Evolutionary conservation across 2,797 vertebrate species (phyloP).

Genomic region (Hephaestus fuliginosus): DNA sequence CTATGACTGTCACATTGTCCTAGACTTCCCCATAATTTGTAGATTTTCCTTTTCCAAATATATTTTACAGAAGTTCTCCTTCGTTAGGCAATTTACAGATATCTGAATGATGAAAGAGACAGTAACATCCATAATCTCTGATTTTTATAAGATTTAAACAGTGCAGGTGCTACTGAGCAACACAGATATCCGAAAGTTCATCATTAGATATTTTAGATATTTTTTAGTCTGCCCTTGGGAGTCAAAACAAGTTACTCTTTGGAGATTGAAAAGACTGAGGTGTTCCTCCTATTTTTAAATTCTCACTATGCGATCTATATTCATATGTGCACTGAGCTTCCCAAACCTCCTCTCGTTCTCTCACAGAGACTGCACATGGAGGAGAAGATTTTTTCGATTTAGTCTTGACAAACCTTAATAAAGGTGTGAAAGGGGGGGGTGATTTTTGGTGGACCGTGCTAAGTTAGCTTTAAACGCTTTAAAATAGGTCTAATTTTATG

Average conservation of each 20-base stretch:
- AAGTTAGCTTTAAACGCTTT: conserved; percentile 2
- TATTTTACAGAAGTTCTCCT: background rate
- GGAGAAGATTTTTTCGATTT: conserved; percentile 22
- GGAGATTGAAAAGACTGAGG: conserved; percentile 41
- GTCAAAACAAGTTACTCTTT: conserved; percentile 16
- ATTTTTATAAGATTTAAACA: conserved; percentile 25
- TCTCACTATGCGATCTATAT: conserved; percentile 5
- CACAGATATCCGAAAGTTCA: conserved; percentile 11
- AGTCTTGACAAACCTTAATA: conserved; percentile 20
- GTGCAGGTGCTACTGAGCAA: background rate
- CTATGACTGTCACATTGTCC: background rate
- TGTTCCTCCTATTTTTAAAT: conserved; percentile 54
- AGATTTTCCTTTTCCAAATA: background rate
- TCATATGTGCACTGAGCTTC: conserved; percentile 1
- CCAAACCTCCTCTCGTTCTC: conserved; percentile 7
- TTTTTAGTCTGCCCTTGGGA: conserved; percentile 34
- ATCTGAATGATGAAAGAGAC: background rate
- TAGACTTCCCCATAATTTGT: background rate
- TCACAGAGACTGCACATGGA: conserved; percentile 18
- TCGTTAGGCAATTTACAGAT: background rate
- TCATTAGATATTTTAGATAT: background rate
- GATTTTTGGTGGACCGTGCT: conserved; percentile 15
- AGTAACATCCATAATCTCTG: background rate
- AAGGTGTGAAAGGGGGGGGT: background rate
- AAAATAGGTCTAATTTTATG: conserved; percentile 9